Base-by-base conservation (phyloP, 2,113 vertebrate species). In the Pardalotus punctatus region DNA sequence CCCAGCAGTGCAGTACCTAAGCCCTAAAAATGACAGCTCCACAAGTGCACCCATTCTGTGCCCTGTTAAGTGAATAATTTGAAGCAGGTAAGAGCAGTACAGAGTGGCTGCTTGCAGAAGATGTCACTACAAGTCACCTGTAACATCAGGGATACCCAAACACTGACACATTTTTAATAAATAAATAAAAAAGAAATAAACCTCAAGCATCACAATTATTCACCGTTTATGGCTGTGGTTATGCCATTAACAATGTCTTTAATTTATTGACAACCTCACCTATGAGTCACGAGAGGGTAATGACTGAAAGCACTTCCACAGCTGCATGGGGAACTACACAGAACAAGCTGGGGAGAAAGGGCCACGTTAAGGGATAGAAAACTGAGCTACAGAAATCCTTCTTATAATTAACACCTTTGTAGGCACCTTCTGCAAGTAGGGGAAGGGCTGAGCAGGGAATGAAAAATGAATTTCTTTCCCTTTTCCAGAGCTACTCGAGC, bases 11-110 rank as follows among this genome's bases (percentile, higher is more conserved):
- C 56, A 80, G 54, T 36, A 94, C 56, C 84, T 84, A 87, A 93
- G 78, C 38, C 67, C 74, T 51, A 57, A 88, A 91, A 60, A 53
- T 84, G 92, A 87, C 87, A 94, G 79, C 60, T 82, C 88, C 94
- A 80, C 71, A 82, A 92, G 42, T 17, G 65, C 83, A 71, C 76
- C 83, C 81, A 31, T 71, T 36, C 76, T 50, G 56, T 86, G 74
- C 58, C 71, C 61, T 64, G 36, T 21, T 57, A 70, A 66, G 81
- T 18, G 78, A 88, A 43, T 53, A 77, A 93, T 71, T 91, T 70
- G 18, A 66, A 76, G 80, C 18, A 88, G 64, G 14, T 53, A 66
- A 62, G 77, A 83, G 76, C 25, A 24, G 66, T 25, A 36, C 50
- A 36, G 69, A 80, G 67, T 25, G 53, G 77, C 64, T 81, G 87